Percentiles rank a stretch among this genome's conserved stretches.
Evolutionary conservation across 1,140 invertebrate genomes (phyloP).

Genomic region (Aphidius gifuensis): DNA sequence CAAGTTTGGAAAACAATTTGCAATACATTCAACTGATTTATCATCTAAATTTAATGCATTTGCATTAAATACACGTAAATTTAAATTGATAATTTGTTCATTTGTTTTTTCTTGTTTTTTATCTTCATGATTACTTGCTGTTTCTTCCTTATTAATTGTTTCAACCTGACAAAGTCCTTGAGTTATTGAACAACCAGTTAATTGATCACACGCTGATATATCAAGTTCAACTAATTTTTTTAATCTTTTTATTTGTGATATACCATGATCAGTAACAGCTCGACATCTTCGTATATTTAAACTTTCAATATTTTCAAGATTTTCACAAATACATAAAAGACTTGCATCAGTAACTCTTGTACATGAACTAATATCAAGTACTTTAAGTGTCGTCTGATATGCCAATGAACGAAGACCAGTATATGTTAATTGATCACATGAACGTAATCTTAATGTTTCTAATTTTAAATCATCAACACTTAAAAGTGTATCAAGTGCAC

Average conservation of each 20-base stretch:
- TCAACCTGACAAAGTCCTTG: slow-evolving; percentile 53
- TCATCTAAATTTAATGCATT: slow-evolving; percentile 63
- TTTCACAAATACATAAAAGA: slow-evolving; percentile 58
- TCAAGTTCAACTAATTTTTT: slow-evolving; percentile 60
- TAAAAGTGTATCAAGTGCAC: slow-evolving; percentile 58
- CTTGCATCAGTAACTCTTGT: slow-evolving; percentile 63
- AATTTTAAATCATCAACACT: slow-evolving; percentile 57
- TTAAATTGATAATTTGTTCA: slow-evolving; percentile 19
- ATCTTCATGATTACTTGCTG: background rate
- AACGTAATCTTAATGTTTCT: slow-evolving; percentile 57
- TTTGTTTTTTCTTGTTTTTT: slow-evolving; percentile 3
- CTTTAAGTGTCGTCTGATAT: slow-evolving; percentile 58
- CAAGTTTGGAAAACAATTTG: slow-evolving; percentile 59
- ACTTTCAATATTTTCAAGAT: slow-evolving; percentile 56
- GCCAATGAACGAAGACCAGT: slow-evolving; percentile 59
- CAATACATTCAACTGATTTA: slow-evolving; percentile 57
- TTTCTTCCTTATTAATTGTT: slow-evolving; percentile 36
- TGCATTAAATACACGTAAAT: slow-evolving; percentile 59
- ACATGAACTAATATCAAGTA: slow-evolving; percentile 64
- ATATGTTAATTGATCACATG: slow-evolving; percentile 67
- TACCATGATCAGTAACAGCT: slow-evolving; percentile 61
- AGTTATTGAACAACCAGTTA: slow-evolving; percentile 61
- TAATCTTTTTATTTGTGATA: slow-evolving; percentile 56
- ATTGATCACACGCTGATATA: slow-evolving; percentile 64
- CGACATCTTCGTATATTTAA: slow-evolving; percentile 61